These are phyloP conservation scores for Lasioglossum leucozonium DNA, from an alignment of 2,888 invertebrate species.

Conservation along the genomic window DNA sequence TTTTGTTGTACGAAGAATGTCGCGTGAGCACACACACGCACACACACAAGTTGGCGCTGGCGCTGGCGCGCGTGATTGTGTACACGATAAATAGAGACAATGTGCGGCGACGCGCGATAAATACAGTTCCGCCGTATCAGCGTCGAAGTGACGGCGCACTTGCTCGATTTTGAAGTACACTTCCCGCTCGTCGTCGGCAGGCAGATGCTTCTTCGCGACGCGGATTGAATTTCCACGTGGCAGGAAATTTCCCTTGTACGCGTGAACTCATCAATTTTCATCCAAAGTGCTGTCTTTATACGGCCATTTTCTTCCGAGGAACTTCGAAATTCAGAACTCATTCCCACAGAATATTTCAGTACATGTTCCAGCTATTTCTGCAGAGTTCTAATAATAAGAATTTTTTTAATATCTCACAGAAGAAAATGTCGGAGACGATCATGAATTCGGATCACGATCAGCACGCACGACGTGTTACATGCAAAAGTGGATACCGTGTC, in stretches of 20 bases:
- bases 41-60: no score
- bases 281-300: neutral
- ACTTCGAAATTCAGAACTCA: no score
- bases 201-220: neutral
- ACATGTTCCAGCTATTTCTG: no score
- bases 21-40: constrained; percentile 2
- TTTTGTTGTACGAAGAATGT: constrained; percentile 39
- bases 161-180: constrained; percentile 30
- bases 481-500: neutral
- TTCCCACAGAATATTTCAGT: no score
- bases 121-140: constrained; percentile 34
- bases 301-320: neutral
- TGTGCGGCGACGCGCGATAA: constrained; percentile 35
- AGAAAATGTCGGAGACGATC: neutral
- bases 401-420: neutral
- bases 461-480: neutral
- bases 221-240: neutral
- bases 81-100: constrained; percentile 41
- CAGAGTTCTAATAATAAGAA: no score
- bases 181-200: neutral
- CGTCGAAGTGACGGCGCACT: constrained; percentile 26
- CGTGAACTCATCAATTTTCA: neutral
- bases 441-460: neutral
- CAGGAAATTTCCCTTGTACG: neutral
- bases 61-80: neutral